Evolutionary conservation across 1,140 invertebrate species (phyloP).

Genomic region (Platorchestia sp.): DNA sequence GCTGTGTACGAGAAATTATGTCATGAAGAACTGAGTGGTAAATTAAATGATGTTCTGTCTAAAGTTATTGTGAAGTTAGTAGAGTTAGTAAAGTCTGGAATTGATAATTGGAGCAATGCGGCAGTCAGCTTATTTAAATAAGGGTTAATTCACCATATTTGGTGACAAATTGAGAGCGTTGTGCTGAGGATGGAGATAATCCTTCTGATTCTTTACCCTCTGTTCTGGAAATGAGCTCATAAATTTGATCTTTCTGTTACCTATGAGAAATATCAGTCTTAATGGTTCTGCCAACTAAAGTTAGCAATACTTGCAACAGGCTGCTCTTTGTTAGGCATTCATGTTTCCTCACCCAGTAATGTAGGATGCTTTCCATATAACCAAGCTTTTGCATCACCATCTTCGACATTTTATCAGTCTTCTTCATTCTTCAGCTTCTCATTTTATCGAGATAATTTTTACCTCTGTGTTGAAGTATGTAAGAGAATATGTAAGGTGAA

Average conservation of each 20-base stretch:
- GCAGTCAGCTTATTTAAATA: background rate
- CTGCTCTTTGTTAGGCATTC: background rate
- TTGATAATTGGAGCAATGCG: background rate
- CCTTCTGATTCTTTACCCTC: background rate
- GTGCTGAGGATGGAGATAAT: background rate
- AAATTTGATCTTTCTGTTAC: background rate
- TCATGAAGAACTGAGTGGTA: background rate
- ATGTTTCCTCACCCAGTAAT: background rate
- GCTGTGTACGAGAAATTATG: background rate
- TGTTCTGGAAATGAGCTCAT: too few species aligned
- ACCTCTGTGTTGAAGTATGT: background rate
- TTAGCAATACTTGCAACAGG: background rate
- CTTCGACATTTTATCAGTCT: background rate
- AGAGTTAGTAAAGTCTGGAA: background rate
- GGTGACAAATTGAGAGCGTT: background rate
- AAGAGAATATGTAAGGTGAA: background rate
- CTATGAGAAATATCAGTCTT: background rate
- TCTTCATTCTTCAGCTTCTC: too few species aligned
- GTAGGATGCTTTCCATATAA: background rate
- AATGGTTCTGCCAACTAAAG: background rate
- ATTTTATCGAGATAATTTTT: background rate
- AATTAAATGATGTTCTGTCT: background rate
- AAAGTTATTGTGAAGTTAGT: background rate
- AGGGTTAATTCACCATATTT: background rate
- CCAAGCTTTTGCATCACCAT: background rate